Evolutionary conservation across 2,888 invertebrate genomes (phyloP), one percentile per base, ranked within the genome.

Genomic region (Hedychridium roseum): DNA sequence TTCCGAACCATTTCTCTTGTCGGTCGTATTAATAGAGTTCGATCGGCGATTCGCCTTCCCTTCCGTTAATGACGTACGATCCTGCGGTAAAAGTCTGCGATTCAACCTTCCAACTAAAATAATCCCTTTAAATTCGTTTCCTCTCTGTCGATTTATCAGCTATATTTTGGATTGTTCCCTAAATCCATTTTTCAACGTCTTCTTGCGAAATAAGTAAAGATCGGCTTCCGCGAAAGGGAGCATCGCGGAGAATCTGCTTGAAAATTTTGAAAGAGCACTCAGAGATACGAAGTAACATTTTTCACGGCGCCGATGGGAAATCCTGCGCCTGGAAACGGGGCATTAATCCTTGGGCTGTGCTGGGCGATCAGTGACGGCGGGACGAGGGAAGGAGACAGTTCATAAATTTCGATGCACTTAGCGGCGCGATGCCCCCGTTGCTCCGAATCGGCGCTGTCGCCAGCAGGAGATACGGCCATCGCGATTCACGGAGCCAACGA

Each of bases 381-480:
- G 44, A 11, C 39, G 44, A 38, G 28, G 27, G 46, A 34, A 14
- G 45, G 28, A 43, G 57, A 42, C 39, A 53, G 62, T 64, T 64
- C 64, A 64, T 64, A 64, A 64, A 64, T 64, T 64, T 64, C 64
- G 60, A 64, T 64, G 64, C 64, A 64, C 64, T 64, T 64, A 64
- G 57, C 64, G 38, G 15, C 47, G 50, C 43, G 49, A 35, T 44
- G 54, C 46, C 48, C 43, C 36, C 34, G 48, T 18, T 36, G 43
- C 43, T 30, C 40, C 43, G 49, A 43, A 44, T 52, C 47, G 40
- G 31, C 40, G 17, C 27, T 23, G 21, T 30, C 15, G 14, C 14
- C 2, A 32, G 18, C 5, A 20, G n/a, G 27, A 27, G 16, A 38
- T 14, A 17, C n/a, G 30, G n/a, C n/a, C n/a, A n/a, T n/a, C n/a